Evolutionary conservation across 2,888 invertebrate species (phyloP), one percentile per base, ranked within the genome.

Genomic region (Tenthredo mesomela): DNA sequence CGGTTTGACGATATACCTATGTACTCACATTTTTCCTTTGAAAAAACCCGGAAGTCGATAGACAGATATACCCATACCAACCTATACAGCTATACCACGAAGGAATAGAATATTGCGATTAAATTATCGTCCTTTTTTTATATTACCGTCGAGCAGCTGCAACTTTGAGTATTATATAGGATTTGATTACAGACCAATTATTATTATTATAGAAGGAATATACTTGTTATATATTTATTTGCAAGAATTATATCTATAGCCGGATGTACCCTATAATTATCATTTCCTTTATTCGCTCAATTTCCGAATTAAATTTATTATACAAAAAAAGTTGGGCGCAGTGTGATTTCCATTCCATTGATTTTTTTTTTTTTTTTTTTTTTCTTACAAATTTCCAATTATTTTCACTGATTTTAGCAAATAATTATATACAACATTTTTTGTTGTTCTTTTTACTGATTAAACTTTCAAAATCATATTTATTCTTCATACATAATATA

Each of bases 41-140:
- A 67, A 33, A 67, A 67, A 33, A 54, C 67, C 67, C 67, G 67
- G 67, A 67, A 67, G 67, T 67, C 33, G 33, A 61, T 61, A 61
- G 25, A 61, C 10, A 29, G 33, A 47, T 73, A 73, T 71, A 71
- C 9, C n/a, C 25, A 70, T 18, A 4, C 21, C 7, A n/a, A n/a
- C n/a, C n/a, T n/a, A n/a, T n/a, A n/a, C n/a, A n/a, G n/a, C 12
- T 9, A 71, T 15, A 21, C 33, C 18, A 29, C 18, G 6, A 43
- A 37, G 71, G 71, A 73, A 70, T 70, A 70, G 70, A 70, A 70
- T 70, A 70, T 70, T 37, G n/a, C 70, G 18, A 37, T 37, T n/a
- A 70, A 70, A 70, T 70, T 70, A 61, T 61, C 61, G 12, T 61
- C 3, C 3, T 15, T 47, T 47, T 47, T 43, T 10, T 43, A 12